Evolutionary conservation across 2,113 vertebrate genomes (phyloP).

Genomic region (Eonycteris spelaea): DNA sequence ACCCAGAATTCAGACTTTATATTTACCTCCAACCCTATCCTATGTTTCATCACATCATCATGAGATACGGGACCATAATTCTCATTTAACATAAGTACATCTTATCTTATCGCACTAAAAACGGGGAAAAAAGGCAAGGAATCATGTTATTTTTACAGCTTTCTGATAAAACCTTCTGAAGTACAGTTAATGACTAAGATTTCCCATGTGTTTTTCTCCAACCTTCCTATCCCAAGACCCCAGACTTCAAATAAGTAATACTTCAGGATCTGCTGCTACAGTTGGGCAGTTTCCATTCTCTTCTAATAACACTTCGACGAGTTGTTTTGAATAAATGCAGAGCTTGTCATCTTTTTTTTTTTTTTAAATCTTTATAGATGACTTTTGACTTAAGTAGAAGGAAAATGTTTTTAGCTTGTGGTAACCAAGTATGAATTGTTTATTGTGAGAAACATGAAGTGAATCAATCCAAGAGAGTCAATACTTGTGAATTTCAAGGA

Average conservation of each 20-base stretch:
- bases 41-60: not conserved
- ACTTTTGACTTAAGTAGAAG: not conserved
- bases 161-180: not conserved
- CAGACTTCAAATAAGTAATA: not conserved
- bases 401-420: not conserved
- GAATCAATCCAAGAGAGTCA: not conserved
- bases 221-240: not conserved
- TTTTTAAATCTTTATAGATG: conserved; percentile 20
- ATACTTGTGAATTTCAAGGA: not conserved
- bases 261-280: not conserved
- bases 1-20: not conserved
- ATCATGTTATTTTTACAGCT: not conserved
- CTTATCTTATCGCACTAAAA: not conserved
- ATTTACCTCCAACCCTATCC: not conserved
- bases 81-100: not conserved
- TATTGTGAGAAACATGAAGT: not conserved
- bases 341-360: not conserved
- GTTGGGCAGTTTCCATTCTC: not conserved
- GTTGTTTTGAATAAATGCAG: not conserved
- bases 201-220: not conserved
- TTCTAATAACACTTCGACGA: not conserved
- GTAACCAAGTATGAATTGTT: not conserved
- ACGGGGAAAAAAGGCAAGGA: not conserved
- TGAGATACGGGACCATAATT: not conserved
- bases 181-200: not conserved